Conservation (phyloP, 2,888 invertebrate genomes). For the Minunthozetes semirufus region DNA sequence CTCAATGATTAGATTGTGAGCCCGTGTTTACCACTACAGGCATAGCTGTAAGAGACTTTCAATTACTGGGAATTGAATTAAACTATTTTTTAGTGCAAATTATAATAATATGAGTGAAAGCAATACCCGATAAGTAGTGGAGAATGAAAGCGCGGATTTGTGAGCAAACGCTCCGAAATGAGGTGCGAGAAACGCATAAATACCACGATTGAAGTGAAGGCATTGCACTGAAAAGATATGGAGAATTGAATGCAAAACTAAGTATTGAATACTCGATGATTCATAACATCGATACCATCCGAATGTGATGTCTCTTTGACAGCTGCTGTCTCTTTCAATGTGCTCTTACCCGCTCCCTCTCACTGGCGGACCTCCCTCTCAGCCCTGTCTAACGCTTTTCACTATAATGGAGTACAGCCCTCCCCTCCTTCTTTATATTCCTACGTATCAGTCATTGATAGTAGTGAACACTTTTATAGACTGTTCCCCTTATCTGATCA, state of each 20-base stretch:
- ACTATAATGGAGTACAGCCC: too few relatives aligned
- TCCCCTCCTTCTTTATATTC: too few relatives aligned
- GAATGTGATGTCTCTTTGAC: conserved; percentile 7
- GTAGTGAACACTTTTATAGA: too few relatives aligned
- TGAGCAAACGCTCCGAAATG: conserved; percentile 6
- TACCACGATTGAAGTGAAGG: conserved; percentile 28
- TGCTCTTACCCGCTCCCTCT: not conserved
- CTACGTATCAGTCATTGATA: too few relatives aligned
- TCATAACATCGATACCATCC: conserved; percentile 4
- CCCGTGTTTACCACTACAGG: not conserved
- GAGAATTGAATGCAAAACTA: conserved; percentile 2
- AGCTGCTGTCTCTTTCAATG: conserved; percentile 9
- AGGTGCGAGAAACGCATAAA: conserved; percentile 14
- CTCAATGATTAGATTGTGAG: not conserved
- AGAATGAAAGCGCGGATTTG: conserved; percentile 26
- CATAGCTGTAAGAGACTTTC: not conserved
- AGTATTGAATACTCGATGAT: not conserved
- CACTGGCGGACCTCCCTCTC: not conserved
- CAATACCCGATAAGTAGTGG: conserved; percentile 27
- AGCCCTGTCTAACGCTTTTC: not conserved
- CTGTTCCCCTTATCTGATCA: not conserved
- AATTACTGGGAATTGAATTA: conserved; percentile 15
- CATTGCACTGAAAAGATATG: conserved; percentile 30
- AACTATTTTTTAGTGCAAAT: not conserved
- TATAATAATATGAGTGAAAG: not conserved